A percentile compares a stretch with the other conserved stretches of the same genome.
These are phyloP conservation scores for Caenorhabditis parvicauda DNA, from an alignment of 2,888 invertebrate species.

Conservation along the genomic window DNA sequence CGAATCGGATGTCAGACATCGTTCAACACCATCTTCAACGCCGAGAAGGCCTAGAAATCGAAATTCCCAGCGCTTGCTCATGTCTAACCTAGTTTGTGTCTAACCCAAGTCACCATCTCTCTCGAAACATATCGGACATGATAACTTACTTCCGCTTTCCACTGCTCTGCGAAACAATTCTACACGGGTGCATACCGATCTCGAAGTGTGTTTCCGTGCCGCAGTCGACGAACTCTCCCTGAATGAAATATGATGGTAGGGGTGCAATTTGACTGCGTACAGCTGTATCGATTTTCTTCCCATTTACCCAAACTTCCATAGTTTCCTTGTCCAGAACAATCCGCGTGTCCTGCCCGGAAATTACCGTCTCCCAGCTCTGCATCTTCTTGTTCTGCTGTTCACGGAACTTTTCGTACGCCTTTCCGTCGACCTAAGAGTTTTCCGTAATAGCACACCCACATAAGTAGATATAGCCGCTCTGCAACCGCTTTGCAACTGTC, in stretches of 20 bases:
- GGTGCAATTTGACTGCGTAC: constrained; percentile 66
- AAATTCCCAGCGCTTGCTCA: too few species aligned
- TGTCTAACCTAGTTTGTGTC: too few species aligned
- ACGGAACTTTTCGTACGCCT: constrained; percentile 77
- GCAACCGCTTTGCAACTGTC: too few species aligned
- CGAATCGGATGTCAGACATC: too few species aligned
- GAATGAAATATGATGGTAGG: constrained; percentile 54
- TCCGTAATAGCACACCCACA: background rate
- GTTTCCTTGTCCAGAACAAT: constrained; percentile 78
- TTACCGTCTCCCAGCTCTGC: constrained; percentile 73
- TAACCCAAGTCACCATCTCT: background rate
- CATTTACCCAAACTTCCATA: constrained; percentile 77
- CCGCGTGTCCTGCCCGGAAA: constrained; percentile 66
- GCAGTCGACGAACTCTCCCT: constrained; percentile 80
- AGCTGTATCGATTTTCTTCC: constrained; percentile 72
- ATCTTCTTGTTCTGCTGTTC: constrained; percentile 77
- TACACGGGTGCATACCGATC: constrained; percentile 65
- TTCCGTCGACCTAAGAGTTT: constrained; percentile 73
- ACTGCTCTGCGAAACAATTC: constrained; percentile 29
- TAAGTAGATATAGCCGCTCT: too few species aligned
- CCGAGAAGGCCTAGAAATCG: too few species aligned
- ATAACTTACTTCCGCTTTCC: constrained; percentile 32
- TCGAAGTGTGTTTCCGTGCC: constrained; percentile 81
- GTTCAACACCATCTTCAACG: too few species aligned
- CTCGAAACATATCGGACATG: background rate